phyloP scores from a whole-genome alignment of 2,888 invertebrate genomes.

The Melipona beecheii region DNA sequence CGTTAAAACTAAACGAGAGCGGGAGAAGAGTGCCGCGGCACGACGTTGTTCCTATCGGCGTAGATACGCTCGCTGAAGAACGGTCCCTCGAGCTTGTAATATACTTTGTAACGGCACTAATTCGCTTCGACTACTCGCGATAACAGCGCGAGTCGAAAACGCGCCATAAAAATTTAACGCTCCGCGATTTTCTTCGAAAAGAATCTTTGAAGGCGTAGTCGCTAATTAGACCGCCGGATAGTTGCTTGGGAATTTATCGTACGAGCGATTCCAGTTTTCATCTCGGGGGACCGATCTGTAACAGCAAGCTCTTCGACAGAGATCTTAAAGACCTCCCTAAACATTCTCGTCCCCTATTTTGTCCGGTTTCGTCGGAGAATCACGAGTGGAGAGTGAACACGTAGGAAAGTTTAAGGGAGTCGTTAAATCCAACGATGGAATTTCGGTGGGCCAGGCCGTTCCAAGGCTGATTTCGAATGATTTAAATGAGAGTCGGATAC shows the following conservation, averaged over 20 bases:
- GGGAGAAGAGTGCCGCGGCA: neutral
- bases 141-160: neutral
- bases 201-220: neutral
- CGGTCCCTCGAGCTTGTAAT: neutral
- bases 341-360: neutral
- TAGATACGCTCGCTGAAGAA: neutral
- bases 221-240: too few relatives aligned
- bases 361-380: neutral
- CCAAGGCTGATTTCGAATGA: too few relatives aligned
- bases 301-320: neutral
- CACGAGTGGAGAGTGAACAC: neutral
- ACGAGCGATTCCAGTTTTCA: neutral
- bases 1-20: constrained; percentile 35
- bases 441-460: neutral
- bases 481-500: neutral
- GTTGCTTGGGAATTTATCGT: neutral
- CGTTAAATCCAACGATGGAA: neutral
- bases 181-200: neutral
- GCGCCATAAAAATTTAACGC: neutral
- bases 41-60: neutral
- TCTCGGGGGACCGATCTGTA: too few relatives aligned
- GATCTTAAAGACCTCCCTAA: neutral
- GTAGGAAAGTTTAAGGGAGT: neutral
- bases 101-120: neutral
- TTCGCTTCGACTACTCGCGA: neutral